Conservation (phyloP, 2,888 invertebrate genomes). For the Heliconius aoede region DNA sequence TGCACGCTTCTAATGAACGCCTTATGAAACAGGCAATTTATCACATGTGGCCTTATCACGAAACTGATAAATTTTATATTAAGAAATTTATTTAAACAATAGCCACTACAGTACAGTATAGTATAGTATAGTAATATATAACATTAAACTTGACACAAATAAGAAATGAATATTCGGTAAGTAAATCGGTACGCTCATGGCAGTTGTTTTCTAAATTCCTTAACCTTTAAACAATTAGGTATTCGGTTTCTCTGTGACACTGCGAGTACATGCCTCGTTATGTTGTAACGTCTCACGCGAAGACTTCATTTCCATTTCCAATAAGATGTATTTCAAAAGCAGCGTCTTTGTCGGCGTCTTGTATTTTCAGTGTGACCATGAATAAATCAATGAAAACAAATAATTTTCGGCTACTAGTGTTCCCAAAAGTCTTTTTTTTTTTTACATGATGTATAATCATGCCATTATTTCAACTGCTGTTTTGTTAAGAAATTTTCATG, state of each 20-base stretch:
- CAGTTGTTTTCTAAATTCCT: constrained; percentile 53
- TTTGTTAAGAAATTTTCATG: constrained; percentile 69
- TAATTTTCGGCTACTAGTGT: constrained; percentile 82
- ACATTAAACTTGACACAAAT: constrained; percentile 36
- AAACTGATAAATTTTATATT: constrained; percentile 77
- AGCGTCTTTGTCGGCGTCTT: constrained; percentile 78
- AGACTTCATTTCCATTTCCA: constrained; percentile 78
- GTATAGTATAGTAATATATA: not conserved
- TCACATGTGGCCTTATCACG: constrained; percentile 80
- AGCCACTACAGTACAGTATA: constrained; percentile 53
- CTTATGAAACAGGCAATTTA: constrained; percentile 83
- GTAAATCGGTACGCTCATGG: constrained; percentile 42
- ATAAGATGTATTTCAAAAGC: constrained; percentile 70
- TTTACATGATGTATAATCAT: constrained; percentile 71
- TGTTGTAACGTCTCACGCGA: constrained; percentile 71
- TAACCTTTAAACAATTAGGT: constrained; percentile 56
- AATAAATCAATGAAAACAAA: constrained; percentile 84
- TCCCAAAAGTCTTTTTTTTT: constrained; percentile 72
- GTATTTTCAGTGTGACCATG: constrained; percentile 76
- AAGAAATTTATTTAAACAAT: constrained; percentile 75
- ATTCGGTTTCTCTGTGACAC: constrained; percentile 69
- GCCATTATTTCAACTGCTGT: constrained; percentile 75
- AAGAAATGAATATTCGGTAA: constrained; percentile 24
- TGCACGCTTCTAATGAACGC: constrained; percentile 82
- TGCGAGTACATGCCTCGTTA: constrained; percentile 71